phyloP scores from a whole-genome alignment of 2,113 vertebrate genomes.

The Bombycilla garrulus region DNA sequence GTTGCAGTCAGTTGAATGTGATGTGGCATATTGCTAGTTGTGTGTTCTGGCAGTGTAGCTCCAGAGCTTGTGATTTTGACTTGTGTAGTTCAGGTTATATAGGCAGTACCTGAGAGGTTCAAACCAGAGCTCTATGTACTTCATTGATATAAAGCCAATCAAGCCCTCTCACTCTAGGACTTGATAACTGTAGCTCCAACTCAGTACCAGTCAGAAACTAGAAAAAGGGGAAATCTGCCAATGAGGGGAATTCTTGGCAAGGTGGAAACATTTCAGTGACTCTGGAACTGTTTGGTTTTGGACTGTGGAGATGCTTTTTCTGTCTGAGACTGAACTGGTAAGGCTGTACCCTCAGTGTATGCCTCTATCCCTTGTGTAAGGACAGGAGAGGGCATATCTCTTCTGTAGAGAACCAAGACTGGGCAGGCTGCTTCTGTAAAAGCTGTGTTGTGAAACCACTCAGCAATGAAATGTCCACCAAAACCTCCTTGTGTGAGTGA shows the following conservation, averaged over 20 bases:
- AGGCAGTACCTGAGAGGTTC: neutral
- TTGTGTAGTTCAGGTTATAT: neutral
- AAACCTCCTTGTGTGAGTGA: neutral
- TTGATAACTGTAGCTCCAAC: neutral
- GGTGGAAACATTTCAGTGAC: neutral
- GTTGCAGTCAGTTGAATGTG: neutral
- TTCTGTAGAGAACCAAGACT: neutral
- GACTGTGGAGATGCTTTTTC: neutral
- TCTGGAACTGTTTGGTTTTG: neutral
- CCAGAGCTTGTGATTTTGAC: neutral
- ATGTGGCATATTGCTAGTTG: accelerated
- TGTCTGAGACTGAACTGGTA: neutral
- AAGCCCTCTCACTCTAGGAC: neutral
- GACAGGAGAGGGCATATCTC: neutral
- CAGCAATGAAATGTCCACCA: neutral
- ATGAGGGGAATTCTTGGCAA: neutral
- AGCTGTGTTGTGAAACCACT: neutral
- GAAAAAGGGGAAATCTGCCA: neutral
- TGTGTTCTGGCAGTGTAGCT: neutral
- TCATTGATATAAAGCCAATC: accelerated
- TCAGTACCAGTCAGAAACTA: accelerated
- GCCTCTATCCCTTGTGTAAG: neutral
- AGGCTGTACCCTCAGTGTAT: accelerated
- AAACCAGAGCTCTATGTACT: neutral
- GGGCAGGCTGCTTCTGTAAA: neutral